These are phyloP conservation scores for Lacanobia wlatinum DNA, from an alignment of 2,888 invertebrate genomes.

Conservation along the genomic window DNA sequence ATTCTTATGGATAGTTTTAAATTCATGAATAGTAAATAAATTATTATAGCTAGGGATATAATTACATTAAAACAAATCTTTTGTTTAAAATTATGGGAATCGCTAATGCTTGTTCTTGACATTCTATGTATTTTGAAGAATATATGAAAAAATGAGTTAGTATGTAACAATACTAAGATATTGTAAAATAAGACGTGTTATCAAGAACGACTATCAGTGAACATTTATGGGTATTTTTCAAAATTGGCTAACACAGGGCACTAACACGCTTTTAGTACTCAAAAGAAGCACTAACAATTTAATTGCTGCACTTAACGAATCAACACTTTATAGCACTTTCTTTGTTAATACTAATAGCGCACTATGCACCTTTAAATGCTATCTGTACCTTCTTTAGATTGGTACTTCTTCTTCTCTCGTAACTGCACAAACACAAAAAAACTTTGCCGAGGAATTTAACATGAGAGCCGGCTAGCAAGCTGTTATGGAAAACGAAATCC, in stretches of 20 bases:
- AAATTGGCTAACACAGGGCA: constrained; percentile 39
- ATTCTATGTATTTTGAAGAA: background rate
- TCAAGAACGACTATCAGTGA: constrained; percentile 40
- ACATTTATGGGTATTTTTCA: background rate
- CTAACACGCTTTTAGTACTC: constrained; percentile 53
- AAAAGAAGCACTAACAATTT: constrained; percentile 38
- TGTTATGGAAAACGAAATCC: constrained; percentile 4
- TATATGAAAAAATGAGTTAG: background rate
- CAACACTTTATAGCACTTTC: constrained; percentile 27
- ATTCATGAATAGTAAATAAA: no score
- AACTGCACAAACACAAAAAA: background rate
- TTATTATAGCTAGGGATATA: no score
- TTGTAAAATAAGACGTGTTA: background rate
- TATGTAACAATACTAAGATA: background rate
- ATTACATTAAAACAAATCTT: no score
- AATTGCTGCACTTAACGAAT: constrained; percentile 32
- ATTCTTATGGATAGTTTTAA: background rate
- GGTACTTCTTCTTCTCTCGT: background rate
- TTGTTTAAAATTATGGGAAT: background rate
- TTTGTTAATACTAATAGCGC: constrained; percentile 20
- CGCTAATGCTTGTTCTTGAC: constrained; percentile 31
- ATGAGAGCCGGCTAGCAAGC: background rate
- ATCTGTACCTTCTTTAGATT: constrained; percentile 17
- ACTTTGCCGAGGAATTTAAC: background rate
- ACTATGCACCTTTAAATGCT: constrained; percentile 45